Conservation (phyloP, 2,888 invertebrate species). For the Temnothorax ravouxi region DNA sequence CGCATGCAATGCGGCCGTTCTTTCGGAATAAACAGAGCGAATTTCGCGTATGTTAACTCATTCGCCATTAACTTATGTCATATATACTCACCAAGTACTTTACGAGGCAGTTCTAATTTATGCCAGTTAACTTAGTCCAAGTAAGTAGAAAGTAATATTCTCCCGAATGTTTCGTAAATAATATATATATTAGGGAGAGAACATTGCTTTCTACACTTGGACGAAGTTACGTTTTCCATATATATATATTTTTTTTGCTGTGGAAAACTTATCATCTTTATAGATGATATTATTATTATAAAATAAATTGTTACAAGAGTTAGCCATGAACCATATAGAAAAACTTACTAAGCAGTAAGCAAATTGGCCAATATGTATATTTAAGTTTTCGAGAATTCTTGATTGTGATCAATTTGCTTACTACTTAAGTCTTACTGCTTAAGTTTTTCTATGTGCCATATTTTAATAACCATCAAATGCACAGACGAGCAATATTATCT, state of each 20-base stretch:
- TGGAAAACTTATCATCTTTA: background rate
- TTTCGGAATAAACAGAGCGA: background rate
- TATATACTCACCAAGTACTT: background rate
- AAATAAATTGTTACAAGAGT: slow-evolving; percentile 44
- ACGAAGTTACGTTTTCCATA: no score
- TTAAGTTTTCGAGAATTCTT: no score
- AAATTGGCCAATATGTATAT: no score
- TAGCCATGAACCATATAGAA: background rate
- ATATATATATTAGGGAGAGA: no score
- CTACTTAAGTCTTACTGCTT: no score
- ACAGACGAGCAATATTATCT: slow-evolving; percentile 31
- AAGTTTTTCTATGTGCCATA: no score
- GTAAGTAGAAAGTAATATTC: background rate
- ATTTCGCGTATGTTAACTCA: background rate
- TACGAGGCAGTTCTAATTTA: background rate
- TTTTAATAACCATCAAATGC: slow-evolving; percentile 40
- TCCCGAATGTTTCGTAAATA: background rate
- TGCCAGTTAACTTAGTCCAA: background rate
- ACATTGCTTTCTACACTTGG: no score
- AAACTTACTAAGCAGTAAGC: no score
- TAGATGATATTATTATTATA: background rate
- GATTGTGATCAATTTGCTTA: no score
- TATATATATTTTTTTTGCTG: background rate
- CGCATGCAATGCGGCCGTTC: background rate
- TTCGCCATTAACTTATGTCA: background rate